Percentiles rank a stretch among this genome's conserved stretches.
Conservation (phyloP, 2,888 invertebrate genomes). For the Trissoscelio sp. region DNA sequence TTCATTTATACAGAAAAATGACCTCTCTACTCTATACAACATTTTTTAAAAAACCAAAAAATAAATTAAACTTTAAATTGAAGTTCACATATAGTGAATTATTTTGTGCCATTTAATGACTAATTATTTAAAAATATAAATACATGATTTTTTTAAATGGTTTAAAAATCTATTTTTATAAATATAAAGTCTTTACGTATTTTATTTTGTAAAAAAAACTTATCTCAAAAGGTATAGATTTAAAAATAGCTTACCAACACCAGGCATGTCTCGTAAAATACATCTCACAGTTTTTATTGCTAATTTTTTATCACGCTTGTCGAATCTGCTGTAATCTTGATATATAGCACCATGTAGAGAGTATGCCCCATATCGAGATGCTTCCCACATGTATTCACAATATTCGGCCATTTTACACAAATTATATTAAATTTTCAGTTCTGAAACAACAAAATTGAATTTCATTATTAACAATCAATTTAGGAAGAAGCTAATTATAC, state of each 20-base stretch:
- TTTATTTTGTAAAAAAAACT: neutral
- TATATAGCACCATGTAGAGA: slow-evolving; percentile 73
- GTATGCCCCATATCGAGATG: slow-evolving; percentile 73
- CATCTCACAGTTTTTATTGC: slow-evolving; percentile 81
- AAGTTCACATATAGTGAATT: too few species aligned
- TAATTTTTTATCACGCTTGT: slow-evolving; percentile 79
- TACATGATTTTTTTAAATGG: too few species aligned
- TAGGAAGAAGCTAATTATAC: too few species aligned
- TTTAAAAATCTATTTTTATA: too few species aligned
- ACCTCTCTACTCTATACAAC: too few species aligned
- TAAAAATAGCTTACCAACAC: slow-evolving; percentile 79
- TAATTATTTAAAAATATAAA: too few species aligned
- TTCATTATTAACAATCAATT: neutral
- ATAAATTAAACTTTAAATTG: too few species aligned
- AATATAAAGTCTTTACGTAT: too few species aligned
- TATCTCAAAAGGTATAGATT: neutral
- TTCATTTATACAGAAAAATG: too few species aligned
- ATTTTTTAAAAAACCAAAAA: too few species aligned
- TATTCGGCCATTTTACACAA: slow-evolving; percentile 79
- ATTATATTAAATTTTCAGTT: neutral
- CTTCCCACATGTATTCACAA: slow-evolving; percentile 81
- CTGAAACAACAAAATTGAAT: slow-evolving; percentile 10
- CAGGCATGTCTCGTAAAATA: slow-evolving; percentile 80
- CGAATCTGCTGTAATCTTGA: slow-evolving; percentile 77
- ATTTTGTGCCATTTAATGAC: too few species aligned